Percentiles rank a stretch among this genome's conserved stretches.
phyloP scores from a whole-genome alignment of 1,140 invertebrate genomes.

The Lordiphosa mommai region DNA sequence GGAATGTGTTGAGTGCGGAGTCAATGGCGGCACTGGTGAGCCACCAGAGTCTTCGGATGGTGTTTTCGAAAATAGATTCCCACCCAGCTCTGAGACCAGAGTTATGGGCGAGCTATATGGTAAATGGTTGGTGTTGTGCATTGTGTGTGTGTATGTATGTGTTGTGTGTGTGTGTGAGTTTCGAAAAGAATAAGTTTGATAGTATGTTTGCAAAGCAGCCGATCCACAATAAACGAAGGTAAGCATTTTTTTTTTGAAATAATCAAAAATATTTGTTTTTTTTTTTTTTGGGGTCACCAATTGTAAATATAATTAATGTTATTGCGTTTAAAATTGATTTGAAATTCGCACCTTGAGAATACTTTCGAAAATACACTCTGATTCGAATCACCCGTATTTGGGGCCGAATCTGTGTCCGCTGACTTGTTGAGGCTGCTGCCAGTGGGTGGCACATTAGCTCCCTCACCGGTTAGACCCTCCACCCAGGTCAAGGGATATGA shows the following conservation, averaged over 20 bases:
- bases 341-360: constrained; percentile 87
- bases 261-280: constrained; percentile 37
- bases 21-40: constrained; percentile 80
- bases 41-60: constrained; percentile 90
- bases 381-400: constrained; percentile 80
- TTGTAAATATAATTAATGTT: constrained; percentile 27
- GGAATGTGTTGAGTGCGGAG: constrained; percentile 79
- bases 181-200: constrained; percentile 22
- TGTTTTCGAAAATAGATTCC: constrained; percentile 92
- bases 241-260: constrained; percentile 63
- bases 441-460: constrained; percentile 69
- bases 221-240: constrained; percentile 73
- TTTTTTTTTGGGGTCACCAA: constrained; percentile 51
- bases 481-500: constrained; percentile 96
- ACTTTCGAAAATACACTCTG: constrained; percentile 91
- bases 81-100: constrained; percentile 92
- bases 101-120: constrained; percentile 89
- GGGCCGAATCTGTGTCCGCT: constrained; percentile 73
- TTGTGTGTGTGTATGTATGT: constrained; percentile 11
- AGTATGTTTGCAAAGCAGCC: constrained; percentile 68
- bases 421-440: constrained; percentile 71
- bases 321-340: no score
- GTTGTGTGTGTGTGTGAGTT: constrained; percentile 4
- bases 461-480: constrained; percentile 89
- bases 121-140: constrained; percentile 9